Evolutionary conservation across 2,888 invertebrate species (phyloP).

Genomic region (Pristionchus japonicus): DNA sequence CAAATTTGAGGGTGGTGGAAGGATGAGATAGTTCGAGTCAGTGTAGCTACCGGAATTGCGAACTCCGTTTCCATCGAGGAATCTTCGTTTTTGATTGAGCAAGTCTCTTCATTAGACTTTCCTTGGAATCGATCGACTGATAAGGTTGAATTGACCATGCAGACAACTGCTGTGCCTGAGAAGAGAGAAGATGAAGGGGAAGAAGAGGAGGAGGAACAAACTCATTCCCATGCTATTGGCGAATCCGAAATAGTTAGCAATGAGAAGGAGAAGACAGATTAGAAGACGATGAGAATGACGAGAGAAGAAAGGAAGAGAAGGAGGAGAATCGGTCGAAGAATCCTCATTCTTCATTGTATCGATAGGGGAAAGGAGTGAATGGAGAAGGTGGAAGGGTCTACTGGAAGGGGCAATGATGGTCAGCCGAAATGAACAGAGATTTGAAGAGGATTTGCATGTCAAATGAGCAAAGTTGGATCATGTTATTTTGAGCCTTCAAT

Average conservation of each 20-base stretch:
- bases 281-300: slow-evolving; percentile 19
- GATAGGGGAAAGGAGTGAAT: too few species aligned
- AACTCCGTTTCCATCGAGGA: neutral
- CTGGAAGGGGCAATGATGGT: neutral
- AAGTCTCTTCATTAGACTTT: neutral
- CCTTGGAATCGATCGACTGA: neutral
- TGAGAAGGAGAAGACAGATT: neutral
- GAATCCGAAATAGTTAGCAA: slow-evolving; percentile 24
- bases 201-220: neutral
- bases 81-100: neutral
- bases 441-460: neutral
- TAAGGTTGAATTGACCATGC: slow-evolving; percentile 19
- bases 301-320: slow-evolving; percentile 14
- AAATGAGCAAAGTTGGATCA: neutral
- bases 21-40: too few species aligned
- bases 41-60: slow-evolving; percentile 12
- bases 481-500: neutral
- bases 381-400: neutral
- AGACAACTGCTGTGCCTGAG: slow-evolving; percentile 13
- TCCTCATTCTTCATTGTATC: neutral
- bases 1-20: too few species aligned
- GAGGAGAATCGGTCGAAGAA: neutral
- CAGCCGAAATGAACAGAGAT: neutral
- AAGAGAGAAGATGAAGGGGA: neutral
- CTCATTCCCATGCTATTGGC: slow-evolving; percentile 33